phyloP scores from a whole-genome alignment of 1,140 invertebrate species.

The Drosophila pachea region DNA sequence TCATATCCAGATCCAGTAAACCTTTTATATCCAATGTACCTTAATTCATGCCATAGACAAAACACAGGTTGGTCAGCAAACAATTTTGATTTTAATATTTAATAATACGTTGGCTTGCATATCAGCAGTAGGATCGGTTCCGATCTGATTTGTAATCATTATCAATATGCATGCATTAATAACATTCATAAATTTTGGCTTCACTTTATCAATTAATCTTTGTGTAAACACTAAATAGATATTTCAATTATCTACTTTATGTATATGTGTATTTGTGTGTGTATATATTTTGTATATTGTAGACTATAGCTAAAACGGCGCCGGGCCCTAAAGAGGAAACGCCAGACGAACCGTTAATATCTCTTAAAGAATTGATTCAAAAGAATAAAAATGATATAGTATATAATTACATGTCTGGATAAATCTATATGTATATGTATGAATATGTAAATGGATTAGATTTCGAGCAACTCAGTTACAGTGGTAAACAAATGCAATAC shows the following conservation, averaged over 20 bases:
- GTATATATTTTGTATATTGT: slow-evolving; percentile 26
- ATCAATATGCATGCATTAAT: slow-evolving; percentile 44
- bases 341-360: slow-evolving; percentile 12
- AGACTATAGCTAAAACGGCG: slow-evolving; percentile 32
- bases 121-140: slow-evolving; percentile 29
- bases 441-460: slow-evolving; percentile 4
- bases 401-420: slow-evolving; percentile 10
- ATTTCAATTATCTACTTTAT: slow-evolving; percentile 3
- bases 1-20: too few species aligned
- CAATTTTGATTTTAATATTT: slow-evolving; percentile 65
- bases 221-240: slow-evolving; percentile 22
- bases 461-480: slow-evolving; percentile 41
- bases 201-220: slow-evolving; percentile 49
- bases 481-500: slow-evolving; percentile 68
- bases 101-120: slow-evolving; percentile 54
- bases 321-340: slow-evolving; percentile 12
- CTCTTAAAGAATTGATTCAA: slow-evolving; percentile 8
- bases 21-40: too few species aligned
- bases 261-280: slow-evolving; percentile 14
- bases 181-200: slow-evolving; percentile 73
- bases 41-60: too few species aligned
- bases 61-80: slow-evolving; percentile 55
- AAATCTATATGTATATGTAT: slow-evolving; percentile 29
- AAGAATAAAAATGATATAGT: slow-evolving; percentile 17
- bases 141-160: slow-evolving; percentile 31